Evolutionary conservation across 2,888 invertebrate species (phyloP).

Genomic region (Marasmarcha lunaedactyla): DNA sequence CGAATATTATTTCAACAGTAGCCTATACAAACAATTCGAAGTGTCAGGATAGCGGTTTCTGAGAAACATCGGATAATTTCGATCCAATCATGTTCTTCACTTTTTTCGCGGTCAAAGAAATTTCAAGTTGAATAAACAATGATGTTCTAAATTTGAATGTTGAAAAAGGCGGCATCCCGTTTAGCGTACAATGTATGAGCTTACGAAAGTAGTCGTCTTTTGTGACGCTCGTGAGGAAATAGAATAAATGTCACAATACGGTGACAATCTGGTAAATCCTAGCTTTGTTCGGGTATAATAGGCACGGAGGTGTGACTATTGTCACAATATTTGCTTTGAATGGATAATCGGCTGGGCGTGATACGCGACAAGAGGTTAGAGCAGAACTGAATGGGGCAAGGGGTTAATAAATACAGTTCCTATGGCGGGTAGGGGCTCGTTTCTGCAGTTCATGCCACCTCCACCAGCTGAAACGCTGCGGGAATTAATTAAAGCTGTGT

Average conservation of each 20-base stretch:
- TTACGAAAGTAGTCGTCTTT: conserved; percentile 1
- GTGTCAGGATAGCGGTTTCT: neutral
- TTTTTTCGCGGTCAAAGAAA: neutral
- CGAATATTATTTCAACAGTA: neutral
- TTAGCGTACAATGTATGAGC: conserved; percentile 2
- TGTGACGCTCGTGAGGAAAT: neutral
- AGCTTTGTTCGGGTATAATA: conserved; percentile 10
- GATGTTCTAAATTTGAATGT: neutral
- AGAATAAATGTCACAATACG: conserved; percentile 9
- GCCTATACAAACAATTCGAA: conserved; percentile 3
- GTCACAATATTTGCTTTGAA: conserved; percentile 37
- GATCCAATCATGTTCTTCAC: conserved; percentile 1
- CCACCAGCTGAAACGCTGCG: too few relatives aligned
- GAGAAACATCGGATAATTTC: neutral
- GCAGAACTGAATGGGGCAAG: too few relatives aligned
- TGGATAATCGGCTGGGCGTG: conserved; percentile 16
- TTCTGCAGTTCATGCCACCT: too few relatives aligned
- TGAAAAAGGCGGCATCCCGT: neutral
- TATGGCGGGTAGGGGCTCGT: too few relatives aligned
- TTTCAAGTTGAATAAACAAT: conserved; percentile 1
- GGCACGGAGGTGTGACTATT: conserved; percentile 16
- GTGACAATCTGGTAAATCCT: conserved; percentile 6
- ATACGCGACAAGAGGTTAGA: conserved; percentile 9
- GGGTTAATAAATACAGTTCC: too few relatives aligned
- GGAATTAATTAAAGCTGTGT: too few relatives aligned